Evolutionary conservation across 2,888 invertebrate genomes (phyloP).

Genomic region (Aphodius granarius): DNA sequence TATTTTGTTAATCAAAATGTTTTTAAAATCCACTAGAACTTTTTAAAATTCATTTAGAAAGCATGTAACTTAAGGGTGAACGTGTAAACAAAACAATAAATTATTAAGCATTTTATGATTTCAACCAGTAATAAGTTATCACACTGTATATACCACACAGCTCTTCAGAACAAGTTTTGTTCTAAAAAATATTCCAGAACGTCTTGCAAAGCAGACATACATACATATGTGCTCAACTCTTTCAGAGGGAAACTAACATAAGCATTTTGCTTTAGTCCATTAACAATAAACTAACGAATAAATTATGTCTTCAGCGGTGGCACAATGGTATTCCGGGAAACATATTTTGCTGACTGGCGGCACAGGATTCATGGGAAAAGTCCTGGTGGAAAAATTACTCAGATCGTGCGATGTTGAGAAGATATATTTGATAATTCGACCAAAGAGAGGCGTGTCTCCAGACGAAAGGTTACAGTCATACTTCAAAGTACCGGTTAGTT

Average conservation of each 20-base stretch:
- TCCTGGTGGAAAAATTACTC: slow-evolving; percentile 1
- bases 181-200: no score
- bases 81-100: no score
- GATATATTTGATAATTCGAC: slow-evolving; percentile 2
- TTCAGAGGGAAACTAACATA: no score
- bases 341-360: not conserved
- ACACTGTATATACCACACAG: no score
- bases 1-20: no score
- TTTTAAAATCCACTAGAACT: no score
- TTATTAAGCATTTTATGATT: no score
- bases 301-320: not conserved
- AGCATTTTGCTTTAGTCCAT: not conserved
- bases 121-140: not conserved
- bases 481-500: not conserved
- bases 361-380: slow-evolving; percentile 5
- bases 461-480: slow-evolving; percentile 1
- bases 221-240: no score
- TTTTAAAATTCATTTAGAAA: no score
- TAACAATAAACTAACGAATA: not conserved
- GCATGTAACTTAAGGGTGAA: no score
- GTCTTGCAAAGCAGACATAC: not conserved
- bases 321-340: slow-evolving; percentile 1
- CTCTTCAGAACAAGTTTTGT: no score
- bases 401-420: not conserved
- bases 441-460: not conserved